phyloP scores from a whole-genome alignment of 2,888 invertebrate genomes.

The Ectropis crepuscularia region DNA sequence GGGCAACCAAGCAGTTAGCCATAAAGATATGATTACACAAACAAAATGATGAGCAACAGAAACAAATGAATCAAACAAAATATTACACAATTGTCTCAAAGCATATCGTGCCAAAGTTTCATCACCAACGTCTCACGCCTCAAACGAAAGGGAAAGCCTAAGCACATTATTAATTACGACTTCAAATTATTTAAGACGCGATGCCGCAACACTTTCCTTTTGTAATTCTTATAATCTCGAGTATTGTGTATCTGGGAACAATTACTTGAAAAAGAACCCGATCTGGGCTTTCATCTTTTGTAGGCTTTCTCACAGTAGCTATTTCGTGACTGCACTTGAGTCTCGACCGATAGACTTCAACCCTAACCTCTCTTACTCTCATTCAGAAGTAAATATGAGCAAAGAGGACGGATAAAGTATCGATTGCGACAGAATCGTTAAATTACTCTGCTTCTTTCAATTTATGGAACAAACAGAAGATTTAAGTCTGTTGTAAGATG shows the following conservation, averaged over 20 bases:
- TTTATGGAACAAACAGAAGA: conserved; percentile 2
- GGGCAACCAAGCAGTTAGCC: not conserved
- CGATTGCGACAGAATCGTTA: not conserved
- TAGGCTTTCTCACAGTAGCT: conserved; percentile 38
- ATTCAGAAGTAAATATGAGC: not conserved
- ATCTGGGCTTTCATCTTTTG: conserved; percentile 46
- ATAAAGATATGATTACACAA: not conserved
- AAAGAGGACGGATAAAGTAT: not conserved
- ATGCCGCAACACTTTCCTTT: conserved; percentile 60
- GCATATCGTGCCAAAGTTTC: conserved; percentile 43
- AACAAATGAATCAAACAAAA: conserved; percentile 10
- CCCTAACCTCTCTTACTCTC: not conserved
- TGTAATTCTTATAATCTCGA: conserved; percentile 31
- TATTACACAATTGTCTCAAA: conserved; percentile 25
- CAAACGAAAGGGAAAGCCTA: conserved; percentile 59
- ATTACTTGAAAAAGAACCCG: conserved; percentile 22
- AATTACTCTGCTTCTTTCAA: not conserved
- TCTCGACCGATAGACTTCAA: not conserved
- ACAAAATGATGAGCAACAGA: not conserved
- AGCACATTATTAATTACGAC: conserved; percentile 59
- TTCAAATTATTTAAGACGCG: conserved; percentile 54
- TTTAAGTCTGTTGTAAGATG: conserved; percentile 5
- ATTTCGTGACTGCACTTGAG: conserved; percentile 25
- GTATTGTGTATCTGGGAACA: conserved; percentile 30
- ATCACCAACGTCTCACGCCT: conserved; percentile 50